Base-by-base conservation (phyloP, 2,888 invertebrate species). In the Magallana nippona region DNA sequence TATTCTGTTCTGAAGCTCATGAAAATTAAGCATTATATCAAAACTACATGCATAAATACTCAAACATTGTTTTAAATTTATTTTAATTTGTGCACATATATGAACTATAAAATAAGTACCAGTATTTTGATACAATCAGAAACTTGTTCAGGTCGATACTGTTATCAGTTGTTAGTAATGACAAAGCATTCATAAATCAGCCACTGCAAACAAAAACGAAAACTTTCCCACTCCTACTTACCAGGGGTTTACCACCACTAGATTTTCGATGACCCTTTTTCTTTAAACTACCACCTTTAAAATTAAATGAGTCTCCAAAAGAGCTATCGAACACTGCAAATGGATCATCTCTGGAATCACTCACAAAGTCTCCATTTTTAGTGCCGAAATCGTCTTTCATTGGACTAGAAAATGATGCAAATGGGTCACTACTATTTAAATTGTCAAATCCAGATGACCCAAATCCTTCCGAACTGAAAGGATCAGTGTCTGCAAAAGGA, bases 271-370 rank as follows among this genome's bases (percentile, higher is more conserved):
- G 83, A 56, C 78, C 32, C 60, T 82, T 83, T 82, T 85, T 85
- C 83, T 83, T 79, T 83, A 83, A 81, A 83, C 82, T 82, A 82
- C 79, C 81, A 79, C 84, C 86, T 78, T 90, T 89, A 83, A 88
- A 89, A 86, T 88, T 88, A 83, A 88, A 90, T 32, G 85, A 71
- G 60, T 87, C 86, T 56, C 84, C 82, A 44, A 89, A 83, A 11
- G 86, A 86, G n/a, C 88, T 88, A 85, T 90, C 89, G 80, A 90
- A 90, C 79, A 87, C 89, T 44, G 89, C 86, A 81, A 90, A 90
- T 27, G 90, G 90, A 85, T 90, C 90, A 60, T 79, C 58, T 78
- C 77, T 84, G 55, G 79, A 63, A 15, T 79, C 27, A 62, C 19
- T 55, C n/a, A 44, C 27, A 62, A 78, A 78, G 27, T 82, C 56